These are phyloP conservation scores for Grallaria varia DNA, from an alignment of 2,113 vertebrate genomes.

Conservation along the genomic window DNA sequence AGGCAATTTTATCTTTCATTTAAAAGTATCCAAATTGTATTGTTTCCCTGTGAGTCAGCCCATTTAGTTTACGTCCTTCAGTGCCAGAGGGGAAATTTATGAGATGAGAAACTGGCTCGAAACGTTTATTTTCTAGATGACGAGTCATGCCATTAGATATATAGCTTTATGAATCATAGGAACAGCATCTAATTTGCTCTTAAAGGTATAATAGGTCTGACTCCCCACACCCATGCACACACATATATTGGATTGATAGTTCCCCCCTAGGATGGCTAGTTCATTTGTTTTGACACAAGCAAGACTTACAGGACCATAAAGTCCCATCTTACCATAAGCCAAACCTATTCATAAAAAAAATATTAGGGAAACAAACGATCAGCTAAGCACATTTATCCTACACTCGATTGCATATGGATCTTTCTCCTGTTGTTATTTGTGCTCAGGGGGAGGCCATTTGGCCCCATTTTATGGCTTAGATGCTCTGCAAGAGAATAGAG, in stretches of 20 bases:
- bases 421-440: constrained; percentile 57
- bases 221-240: constrained; percentile 60
- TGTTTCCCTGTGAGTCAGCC: constrained; percentile 68
- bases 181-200: constrained; percentile 81
- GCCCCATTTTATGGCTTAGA: constrained; percentile 37
- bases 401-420: background rate
- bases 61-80: constrained; percentile 59
- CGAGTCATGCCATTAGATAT: constrained; percentile 72
- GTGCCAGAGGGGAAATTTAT: constrained; percentile 68
- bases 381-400: constrained; percentile 41
- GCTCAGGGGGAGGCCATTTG: constrained; percentile 48
- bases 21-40: constrained; percentile 64
- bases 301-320: constrained; percentile 63
- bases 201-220: constrained; percentile 79
- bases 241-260: constrained; percentile 62
- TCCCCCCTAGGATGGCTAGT: constrained; percentile 52
- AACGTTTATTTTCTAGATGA: constrained; percentile 66
- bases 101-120: constrained; percentile 65
- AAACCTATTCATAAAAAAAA: constrained; percentile 68
- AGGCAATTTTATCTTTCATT: constrained; percentile 46
- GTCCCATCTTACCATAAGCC: constrained; percentile 54
- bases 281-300: constrained; percentile 63
- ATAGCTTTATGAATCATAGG: constrained; percentile 79
- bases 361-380: constrained; percentile 63
- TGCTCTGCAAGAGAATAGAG: background rate